Evolutionary conservation across 1,140 invertebrate species (phyloP), one percentile per base, ranked within the genome.

Genomic region (Drosophila pectinifera): DNA sequence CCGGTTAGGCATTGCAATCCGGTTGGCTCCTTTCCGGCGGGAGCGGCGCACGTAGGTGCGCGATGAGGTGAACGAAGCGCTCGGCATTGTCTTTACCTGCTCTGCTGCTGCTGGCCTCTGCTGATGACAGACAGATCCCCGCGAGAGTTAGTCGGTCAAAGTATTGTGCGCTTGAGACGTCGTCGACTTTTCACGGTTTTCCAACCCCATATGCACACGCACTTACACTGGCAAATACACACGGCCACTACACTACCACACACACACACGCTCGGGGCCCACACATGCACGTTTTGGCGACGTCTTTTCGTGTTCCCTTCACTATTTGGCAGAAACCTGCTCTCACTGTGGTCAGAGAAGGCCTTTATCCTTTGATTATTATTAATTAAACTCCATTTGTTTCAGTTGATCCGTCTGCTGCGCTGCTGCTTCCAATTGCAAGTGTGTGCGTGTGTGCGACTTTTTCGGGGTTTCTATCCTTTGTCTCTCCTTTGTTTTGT

Each of bases 31-130:
- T 96, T 97, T 97, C 94, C 96, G 95, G 91, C 96, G 94, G 85
- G 96, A 97, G 64, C 89, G 90, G 51, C 96, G 95, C 85, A 96
- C 95, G 94, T 96, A 97, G 93, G 96, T 96, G 94, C 96, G 95
- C 92, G 96, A 96, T 93, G 96, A 96, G 91, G 96, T 96, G 94
- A 97, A 97, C 92, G 96, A 97, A 93, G 96, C 96, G 94, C 96
- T 97, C 94, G 96, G 96, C 96, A 97, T 97, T 94, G 95, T 96
- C 61, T 46, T 62, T 46, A 43, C 46, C 62, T 68, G 26, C n/a
- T 26, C 28, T 28, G 20, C 20, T 43, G 57, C 10, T 10, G 28
- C 41, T 39, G 22, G 22, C 22, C 22, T 22, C 22, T 22, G 22
- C 22, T 22, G 11, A 24, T 22, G 34, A 51, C 16, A 16, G 34